These are phyloP conservation scores for Anoplolepis gracilipes DNA, from an alignment of 1,140 invertebrate genomes.

Conservation along the genomic window DNA sequence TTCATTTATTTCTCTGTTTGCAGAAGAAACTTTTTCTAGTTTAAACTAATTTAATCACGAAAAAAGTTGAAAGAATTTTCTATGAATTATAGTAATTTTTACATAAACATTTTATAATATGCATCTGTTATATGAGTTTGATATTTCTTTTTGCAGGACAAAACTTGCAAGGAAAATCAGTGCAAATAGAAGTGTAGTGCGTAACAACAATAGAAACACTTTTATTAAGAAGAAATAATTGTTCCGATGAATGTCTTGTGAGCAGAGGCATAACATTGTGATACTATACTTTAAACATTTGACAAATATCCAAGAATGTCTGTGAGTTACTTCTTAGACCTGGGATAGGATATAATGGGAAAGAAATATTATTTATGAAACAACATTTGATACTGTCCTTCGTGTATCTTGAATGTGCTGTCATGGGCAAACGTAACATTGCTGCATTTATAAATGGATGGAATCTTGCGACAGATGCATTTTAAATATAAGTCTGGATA, in stretches of 20 bases:
- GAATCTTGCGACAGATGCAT: constrained; percentile 78
- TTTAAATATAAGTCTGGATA: constrained; percentile 78
- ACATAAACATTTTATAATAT: background rate
- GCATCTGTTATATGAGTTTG: constrained; percentile 33
- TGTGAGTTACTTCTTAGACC: constrained; percentile 81
- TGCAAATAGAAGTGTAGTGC: constrained; percentile 41
- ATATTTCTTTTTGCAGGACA: constrained; percentile 62
- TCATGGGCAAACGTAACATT: constrained; percentile 61
- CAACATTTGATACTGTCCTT: constrained; percentile 34
- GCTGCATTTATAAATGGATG: constrained; percentile 82
- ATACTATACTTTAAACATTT: constrained; percentile 38
- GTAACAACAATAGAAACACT: background rate
- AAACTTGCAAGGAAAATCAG: constrained; percentile 2
- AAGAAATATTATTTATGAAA: constrained; percentile 9
- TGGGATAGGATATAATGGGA: constrained; percentile 78
- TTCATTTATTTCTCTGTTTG: background rate
- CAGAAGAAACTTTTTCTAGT: background rate
- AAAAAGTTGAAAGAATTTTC: background rate
- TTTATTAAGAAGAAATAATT: background rate
- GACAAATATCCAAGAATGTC: constrained; percentile 77
- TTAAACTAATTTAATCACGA: background rate
- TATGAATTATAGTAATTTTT: background rate
- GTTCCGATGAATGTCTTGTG: background rate
- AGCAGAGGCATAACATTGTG: constrained; percentile 43
- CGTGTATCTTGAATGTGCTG: constrained; percentile 47